Conservation (phyloP, 2,888 invertebrate species). For the Aporophyla nigra region DNA sequence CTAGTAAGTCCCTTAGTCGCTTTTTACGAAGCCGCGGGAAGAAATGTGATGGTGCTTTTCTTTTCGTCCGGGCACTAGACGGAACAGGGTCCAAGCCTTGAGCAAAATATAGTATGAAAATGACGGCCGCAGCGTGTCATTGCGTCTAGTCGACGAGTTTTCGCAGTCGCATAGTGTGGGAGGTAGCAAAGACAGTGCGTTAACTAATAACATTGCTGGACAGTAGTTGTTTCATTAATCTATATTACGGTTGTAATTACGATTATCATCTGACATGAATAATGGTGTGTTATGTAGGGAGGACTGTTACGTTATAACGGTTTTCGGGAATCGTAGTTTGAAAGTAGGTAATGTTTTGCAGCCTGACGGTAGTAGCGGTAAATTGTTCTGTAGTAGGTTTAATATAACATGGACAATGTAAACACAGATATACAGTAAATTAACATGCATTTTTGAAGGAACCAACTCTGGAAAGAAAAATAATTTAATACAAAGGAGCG, state of each 20-base stretch:
- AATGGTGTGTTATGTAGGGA: conserved; percentile 40
- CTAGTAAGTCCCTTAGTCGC: no score
- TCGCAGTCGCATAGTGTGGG: not conserved
- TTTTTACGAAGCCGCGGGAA: no score
- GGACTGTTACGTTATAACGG: conserved; percentile 17
- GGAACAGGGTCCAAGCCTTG: not conserved
- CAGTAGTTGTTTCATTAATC: conserved; percentile 59
- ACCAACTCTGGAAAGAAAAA: no score
- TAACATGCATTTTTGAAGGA: not conserved
- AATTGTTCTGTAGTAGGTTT: not conserved
- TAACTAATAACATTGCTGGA: conserved; percentile 55
- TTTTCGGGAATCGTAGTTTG: conserved; percentile 5
- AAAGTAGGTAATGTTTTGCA: not conserved
- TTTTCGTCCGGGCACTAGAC: no score
- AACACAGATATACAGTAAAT: not conserved
- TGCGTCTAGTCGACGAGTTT: not conserved
- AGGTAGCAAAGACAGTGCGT: conserved; percentile 20
- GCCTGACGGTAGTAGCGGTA: not conserved
- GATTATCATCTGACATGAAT: conserved; percentile 62
- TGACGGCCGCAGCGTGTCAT: not conserved
- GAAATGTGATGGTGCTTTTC: no score
- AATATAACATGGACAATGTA: not conserved
- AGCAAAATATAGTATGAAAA: not conserved
- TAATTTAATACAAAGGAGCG: no score
- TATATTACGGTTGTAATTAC: conserved; percentile 59